Evolutionary conservation across 1,140 invertebrate species (phyloP).

Genomic region (Oscheius sp.): DNA sequence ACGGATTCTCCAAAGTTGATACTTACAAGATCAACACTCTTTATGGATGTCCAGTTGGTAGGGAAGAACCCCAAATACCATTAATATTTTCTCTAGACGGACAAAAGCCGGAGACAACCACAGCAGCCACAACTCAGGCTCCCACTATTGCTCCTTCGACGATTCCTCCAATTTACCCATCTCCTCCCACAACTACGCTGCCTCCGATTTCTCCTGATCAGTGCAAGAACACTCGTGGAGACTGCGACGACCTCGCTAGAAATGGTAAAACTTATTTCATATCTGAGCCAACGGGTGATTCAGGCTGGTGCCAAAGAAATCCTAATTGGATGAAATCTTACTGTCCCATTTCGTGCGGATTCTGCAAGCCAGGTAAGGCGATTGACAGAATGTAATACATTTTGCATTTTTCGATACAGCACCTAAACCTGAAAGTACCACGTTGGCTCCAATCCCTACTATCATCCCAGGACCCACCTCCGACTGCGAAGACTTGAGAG

Average conservation of each 20-base stretch:
- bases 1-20: constrained; percentile 63
- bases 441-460: not conserved
- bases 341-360: constrained; percentile 52
- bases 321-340: constrained; percentile 55
- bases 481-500: constrained; percentile 62
- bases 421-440: too few species aligned
- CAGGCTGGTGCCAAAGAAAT: constrained; percentile 58
- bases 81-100: not conserved
- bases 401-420: too few species aligned
- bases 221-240: constrained; percentile 51
- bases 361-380: constrained; percentile 42
- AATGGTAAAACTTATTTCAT: not conserved
- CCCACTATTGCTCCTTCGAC: constrained; percentile 23
- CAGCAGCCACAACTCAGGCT: constrained; percentile 21
- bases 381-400: too few species aligned
- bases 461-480: constrained; percentile 17
- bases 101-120: constrained; percentile 1
- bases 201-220: constrained; percentile 11
- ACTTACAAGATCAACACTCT: constrained; percentile 64
- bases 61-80: not conserved
- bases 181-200: constrained; percentile 47
- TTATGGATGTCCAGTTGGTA: constrained; percentile 61
- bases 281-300: constrained; percentile 19
- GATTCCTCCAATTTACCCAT: constrained; percentile 43
- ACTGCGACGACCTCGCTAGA: constrained; percentile 44